These are phyloP conservation scores for Otolemur garnettii DNA, from an alignment of 2,113 vertebrate species.

Conservation along the genomic window DNA sequence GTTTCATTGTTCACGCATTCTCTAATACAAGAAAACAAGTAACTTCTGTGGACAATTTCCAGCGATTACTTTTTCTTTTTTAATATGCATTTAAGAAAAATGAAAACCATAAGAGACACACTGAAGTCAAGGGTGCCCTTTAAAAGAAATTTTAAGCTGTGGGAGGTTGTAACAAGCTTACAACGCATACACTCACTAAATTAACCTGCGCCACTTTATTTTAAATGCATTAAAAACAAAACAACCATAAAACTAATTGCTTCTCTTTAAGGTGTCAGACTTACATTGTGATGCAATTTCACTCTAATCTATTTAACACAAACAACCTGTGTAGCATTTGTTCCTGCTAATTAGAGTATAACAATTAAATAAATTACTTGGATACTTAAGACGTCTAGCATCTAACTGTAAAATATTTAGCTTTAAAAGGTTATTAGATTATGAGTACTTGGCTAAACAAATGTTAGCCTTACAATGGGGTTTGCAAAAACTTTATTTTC, in stretches of 20 bases:
- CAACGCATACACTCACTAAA: conserved; percentile 76
- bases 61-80: conserved; percentile 40
- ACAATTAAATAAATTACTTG: conserved; percentile 78
- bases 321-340: conserved; percentile 65
- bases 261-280: conserved; percentile 81
- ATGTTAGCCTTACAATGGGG: conserved; percentile 53
- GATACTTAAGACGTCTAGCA: conserved; percentile 73
- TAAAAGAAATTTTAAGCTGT: conserved; percentile 67
- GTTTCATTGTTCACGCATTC: background rate
- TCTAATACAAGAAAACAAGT: conserved; percentile 40
- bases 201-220: conserved; percentile 77
- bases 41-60: conserved; percentile 41
- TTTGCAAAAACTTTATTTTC: background rate
- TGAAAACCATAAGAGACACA: background rate
- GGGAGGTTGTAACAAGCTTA: conserved; percentile 70
- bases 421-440: conserved; percentile 67
- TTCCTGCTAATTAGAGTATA: conserved; percentile 77
- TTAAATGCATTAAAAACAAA: conserved; percentile 82
- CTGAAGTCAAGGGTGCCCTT: background rate
- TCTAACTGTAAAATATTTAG: conserved; percentile 70
- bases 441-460: conserved; percentile 62
- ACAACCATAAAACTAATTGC: conserved; percentile 83
- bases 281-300: conserved; percentile 76
- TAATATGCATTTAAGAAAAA: conserved; percentile 16
- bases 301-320: conserved; percentile 78